Evolutionary conservation across 2,888 invertebrate genomes (phyloP), one percentile per base, ranked within the genome.

Genomic region (Cheiracanthium punctorium): DNA sequence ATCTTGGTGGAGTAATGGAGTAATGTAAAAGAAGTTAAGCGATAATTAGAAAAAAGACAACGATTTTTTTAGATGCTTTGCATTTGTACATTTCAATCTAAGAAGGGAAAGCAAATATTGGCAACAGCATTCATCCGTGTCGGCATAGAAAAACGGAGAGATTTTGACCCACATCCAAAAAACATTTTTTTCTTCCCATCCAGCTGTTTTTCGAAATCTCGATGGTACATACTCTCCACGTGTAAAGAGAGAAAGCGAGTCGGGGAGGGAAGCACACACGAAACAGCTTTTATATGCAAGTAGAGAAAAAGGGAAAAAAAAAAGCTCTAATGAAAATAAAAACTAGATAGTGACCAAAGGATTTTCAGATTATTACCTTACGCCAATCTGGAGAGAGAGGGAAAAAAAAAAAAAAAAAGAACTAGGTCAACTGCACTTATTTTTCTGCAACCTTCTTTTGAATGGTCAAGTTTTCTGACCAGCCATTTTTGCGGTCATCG

Each of bases 281-380:
- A 48, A 48, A 48, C 48, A 48, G 48, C 48, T 2, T 48, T n/a
- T n/a, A n/a, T n/a, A n/a, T 37, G 37, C 7, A 37, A 10, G 10
- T 7, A 37, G 37, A 37, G 37, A 37, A 10, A 37, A 37, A 37
- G 37, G 37, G 37, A 37, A 4, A 37, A 4, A 10, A 37, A 37
- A 37, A 10, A 37, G 10, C 37, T 37, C 24, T 17, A 5, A 58
- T n/a, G n/a, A 48, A 79, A 30, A 24, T 58, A 48, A 33, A 70
- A 48, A 32, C 30, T 33, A 8, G 58, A 80, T 48, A 58, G 80
- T 65, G 64, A 65, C 80, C 64, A 72, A 72, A 80, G 65, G 41
- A 72, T 80, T 80, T 64, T 28, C 48, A 80, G 80, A 80, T 80
- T 80, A 80, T 80, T 80, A 80, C 80, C 80, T 80, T 80, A 80